Conservation (phyloP, 2,113 vertebrate genomes). For the Chaetorhynchus papuensis region DNA sequence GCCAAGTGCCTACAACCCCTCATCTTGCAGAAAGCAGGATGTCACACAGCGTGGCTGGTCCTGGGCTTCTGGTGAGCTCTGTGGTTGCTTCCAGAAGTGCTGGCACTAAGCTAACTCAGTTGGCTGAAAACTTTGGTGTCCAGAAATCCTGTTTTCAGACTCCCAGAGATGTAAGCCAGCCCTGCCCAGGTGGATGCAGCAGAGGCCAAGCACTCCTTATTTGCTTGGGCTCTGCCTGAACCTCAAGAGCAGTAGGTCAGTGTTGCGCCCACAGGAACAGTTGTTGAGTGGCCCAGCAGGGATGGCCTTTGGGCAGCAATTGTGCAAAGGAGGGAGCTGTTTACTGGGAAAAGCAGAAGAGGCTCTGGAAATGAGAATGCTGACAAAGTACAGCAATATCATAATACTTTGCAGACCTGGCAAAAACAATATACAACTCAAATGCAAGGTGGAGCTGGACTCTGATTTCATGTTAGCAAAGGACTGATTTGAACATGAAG, state of each 20-base stretch:
- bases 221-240: neutral
- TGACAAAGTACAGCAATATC: neutral
- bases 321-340: neutral
- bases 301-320: neutral
- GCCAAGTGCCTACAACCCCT: neutral
- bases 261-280: neutral
- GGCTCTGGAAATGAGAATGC: neutral
- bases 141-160: neutral
- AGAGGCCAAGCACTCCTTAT: fast-evolving
- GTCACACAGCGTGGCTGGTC: fast-evolving
- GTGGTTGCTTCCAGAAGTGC: neutral
- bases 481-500: neutral
- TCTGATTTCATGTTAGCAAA: neutral
- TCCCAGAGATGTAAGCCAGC: neutral
- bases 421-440: neutral
- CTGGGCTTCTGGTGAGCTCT: neutral
- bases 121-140: neutral
- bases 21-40: neutral
- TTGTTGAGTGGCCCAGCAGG: neutral
- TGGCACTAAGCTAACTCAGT: neutral
- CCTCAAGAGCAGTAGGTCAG: neutral
- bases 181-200: fast-evolving
- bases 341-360: neutral
- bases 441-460: neutral
- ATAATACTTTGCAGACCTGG: neutral